Evolutionary conservation across 2,888 invertebrate species (phyloP).

Genomic region (Cyaniris semiargus): DNA sequence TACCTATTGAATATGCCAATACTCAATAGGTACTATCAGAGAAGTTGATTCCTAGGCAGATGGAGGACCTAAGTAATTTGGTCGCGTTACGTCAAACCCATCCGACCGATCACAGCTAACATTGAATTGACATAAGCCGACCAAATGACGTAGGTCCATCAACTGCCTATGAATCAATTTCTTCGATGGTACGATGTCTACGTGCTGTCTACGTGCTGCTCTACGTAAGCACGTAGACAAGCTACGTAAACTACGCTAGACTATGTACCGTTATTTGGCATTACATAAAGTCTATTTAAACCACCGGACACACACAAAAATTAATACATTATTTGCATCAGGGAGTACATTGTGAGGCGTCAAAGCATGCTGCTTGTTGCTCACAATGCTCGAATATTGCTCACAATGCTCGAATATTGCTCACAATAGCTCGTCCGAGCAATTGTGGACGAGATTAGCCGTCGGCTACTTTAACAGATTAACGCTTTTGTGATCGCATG

Average conservation of each 20-base stretch:
- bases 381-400: neutral
- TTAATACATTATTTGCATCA: slow-evolving; percentile 65
- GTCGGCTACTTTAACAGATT: slow-evolving; percentile 79
- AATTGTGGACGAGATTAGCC: slow-evolving; percentile 65
- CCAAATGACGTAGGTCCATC: too few relatives aligned
- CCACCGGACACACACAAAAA: slow-evolving; percentile 43
- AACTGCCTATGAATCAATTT: too few relatives aligned
- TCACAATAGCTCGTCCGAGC: slow-evolving; percentile 38
- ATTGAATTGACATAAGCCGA: too few relatives aligned
- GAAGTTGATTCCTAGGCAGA: too few relatives aligned
- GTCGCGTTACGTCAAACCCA: too few relatives aligned
- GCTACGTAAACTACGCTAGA: neutral
- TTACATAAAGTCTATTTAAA: neutral
- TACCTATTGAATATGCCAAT: neutral
- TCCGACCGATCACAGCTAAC: too few relatives aligned
- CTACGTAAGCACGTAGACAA: neutral
- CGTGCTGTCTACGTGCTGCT: neutral
- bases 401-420: neutral
- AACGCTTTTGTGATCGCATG: slow-evolving; percentile 56
- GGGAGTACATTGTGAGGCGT: slow-evolving; percentile 65
- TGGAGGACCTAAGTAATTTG: too few relatives aligned
- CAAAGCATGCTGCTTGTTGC: slow-evolving; percentile 51
- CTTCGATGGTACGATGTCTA: neutral
- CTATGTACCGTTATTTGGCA: neutral
- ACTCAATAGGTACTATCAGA: too few relatives aligned